Evolutionary conservation across 2,113 vertebrate species (phyloP), one percentile per base, ranked within the genome.

Genomic region (Merops nubicus): DNA sequence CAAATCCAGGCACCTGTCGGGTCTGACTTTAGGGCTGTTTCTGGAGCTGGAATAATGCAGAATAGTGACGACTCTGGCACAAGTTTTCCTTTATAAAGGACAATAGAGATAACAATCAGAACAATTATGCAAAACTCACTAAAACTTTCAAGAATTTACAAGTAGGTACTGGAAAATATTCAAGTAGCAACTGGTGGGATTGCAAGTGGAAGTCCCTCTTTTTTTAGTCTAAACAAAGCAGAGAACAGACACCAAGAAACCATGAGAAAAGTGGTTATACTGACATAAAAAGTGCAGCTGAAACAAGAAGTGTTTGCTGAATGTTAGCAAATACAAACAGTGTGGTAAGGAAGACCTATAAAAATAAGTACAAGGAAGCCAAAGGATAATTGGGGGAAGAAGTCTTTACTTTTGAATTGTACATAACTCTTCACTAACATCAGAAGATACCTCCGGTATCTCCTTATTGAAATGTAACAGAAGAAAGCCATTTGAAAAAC

Each of bases 341-440:
- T 69, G 76, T 63, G 74, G 60, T 53, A 73, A 81, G 83, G 69
- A 82, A 84, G 25, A 92, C 53, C 38, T 77, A 59, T n/a, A 95
- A 95, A 97, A 97, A 91, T 91, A 96, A 92, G 47, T 82, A 79
- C 54, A 72, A 96, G 91, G 62, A 93, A 96, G 34, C 56, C 67
- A 89, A 93, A 94, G 48, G 60, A 36, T 94, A 96, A 95, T 87
- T 84, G 53, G n/a, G 65, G 57, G 65, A 92, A 68, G 36, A 81
- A 69, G 45, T 33, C 11, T 62, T 62, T 22, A 28, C 51, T 78
- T 42, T 85, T 53, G 68, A 64, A 45, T 12, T 47, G 62, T 33
- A 64, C 22, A n/a, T 76, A 53, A 73, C 15, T 60, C 38, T 56
- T 72, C 33, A 89, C 21, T 75, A 89, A 81, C 42, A 67, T 72